Base-by-base conservation (phyloP, 2,888 invertebrate species). In the Meghimatium bilineatum region DNA sequence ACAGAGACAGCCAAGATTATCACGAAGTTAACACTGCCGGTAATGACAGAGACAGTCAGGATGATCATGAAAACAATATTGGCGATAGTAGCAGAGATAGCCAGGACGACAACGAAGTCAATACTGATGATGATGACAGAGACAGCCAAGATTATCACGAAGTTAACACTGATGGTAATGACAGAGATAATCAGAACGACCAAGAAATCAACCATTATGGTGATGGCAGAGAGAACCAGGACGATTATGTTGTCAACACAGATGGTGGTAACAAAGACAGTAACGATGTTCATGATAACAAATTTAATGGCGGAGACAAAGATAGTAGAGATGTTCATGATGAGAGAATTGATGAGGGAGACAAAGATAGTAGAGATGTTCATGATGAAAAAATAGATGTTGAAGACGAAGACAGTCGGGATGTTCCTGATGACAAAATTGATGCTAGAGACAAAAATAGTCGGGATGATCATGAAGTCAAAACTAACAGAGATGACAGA, bases 211-310 rank as follows among this genome's bases (percentile, higher is more conserved):
- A 34, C 10, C 2, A 0, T 76, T 34, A 60, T 36, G 2, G 26
- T n/a, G 60, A 12, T 32, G 66, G 81, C 20, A 63, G 66, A 26
- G n/a, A 29, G n/a, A 75, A 63, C n/a, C 32, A 6, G n/a, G 77
- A 32, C 34, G 66, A n/a, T 3, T 14, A 74, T 29, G 49, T 66
- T 34, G 49, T 66, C 74, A 60, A 23, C 6, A 34, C n/a, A 75
- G 52, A 71, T 23, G 26, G n/a, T 29, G 71, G 32, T 56, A 29
- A 67, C 74, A 84, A 82, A 38, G 60, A 69, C 34, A 83, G 76
- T 10, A 71, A 52, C n/a, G 83, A 78, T 2, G 76, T 75, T 29
- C 63, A 75, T 5, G 23, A 71, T n/a, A 52, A 32, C 12, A 52
- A 66, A 1, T 23, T 29, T 23, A 29, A n/a, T 17, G 44, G 77